These are phyloP conservation scores for Callitettix versicolor DNA, from an alignment of 1,140 invertebrate species.

Conservation along the genomic window DNA sequence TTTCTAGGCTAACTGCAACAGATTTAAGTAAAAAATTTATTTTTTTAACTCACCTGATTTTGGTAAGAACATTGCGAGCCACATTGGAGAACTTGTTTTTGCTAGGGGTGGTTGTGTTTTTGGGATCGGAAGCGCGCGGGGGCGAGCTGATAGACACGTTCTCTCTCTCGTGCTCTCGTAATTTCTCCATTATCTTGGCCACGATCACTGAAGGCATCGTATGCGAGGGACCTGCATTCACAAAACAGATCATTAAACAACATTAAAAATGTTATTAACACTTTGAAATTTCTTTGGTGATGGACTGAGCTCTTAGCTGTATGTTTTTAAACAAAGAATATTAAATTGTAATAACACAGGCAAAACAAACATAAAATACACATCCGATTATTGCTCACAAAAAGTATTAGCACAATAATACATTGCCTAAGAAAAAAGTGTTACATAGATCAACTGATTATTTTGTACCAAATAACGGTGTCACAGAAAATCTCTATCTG, in stretches of 20 bases:
- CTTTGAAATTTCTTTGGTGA: background rate
- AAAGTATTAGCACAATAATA: too few relatives aligned
- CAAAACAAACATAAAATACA: too few relatives aligned
- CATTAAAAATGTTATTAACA: background rate
- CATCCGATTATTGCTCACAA: too few relatives aligned
- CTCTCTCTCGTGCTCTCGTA: slow-evolving; percentile 41
- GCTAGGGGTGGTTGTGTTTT: slow-evolving; percentile 24
- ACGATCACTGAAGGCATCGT: slow-evolving; percentile 44
- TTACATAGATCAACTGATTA: too few relatives aligned
- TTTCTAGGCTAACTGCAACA: too few relatives aligned
- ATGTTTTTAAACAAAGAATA: background rate
- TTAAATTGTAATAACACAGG: background rate
- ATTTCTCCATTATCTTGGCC: slow-evolving; percentile 44
- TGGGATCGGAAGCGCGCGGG: slow-evolving; percentile 21
- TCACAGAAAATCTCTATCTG: too few relatives aligned
- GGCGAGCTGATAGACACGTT: slow-evolving; percentile 11
- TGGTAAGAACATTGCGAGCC: slow-evolving; percentile 27
- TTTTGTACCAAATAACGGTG: too few relatives aligned
- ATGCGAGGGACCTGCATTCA: slow-evolving; percentile 37
- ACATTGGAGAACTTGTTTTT: slow-evolving; percentile 24
- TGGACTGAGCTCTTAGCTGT: too few relatives aligned
- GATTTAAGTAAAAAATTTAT: too few relatives aligned
- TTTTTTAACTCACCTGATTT: slow-evolving; percentile 19
- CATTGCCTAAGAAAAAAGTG: too few relatives aligned
- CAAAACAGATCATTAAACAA: slow-evolving; percentile 3